A percentile compares a stretch with the other conserved stretches of the same genome.
Evolutionary conservation across 2,888 invertebrate genomes (phyloP).

Genomic region (Lasiommata megera): DNA sequence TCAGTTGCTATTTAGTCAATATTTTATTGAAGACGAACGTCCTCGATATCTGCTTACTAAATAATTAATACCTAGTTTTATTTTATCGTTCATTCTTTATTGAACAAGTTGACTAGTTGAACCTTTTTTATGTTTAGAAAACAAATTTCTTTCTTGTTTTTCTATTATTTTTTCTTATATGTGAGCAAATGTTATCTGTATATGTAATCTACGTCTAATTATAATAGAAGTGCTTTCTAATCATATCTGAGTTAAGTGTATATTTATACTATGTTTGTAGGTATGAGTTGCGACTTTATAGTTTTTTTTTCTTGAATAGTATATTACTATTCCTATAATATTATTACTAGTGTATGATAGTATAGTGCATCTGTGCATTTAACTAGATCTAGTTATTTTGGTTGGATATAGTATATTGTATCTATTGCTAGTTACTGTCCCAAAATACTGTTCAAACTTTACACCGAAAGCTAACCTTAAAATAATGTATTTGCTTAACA

Average conservation of each 20-base stretch:
- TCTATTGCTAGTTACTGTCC: constrained; percentile 55
- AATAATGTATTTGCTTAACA: constrained; percentile 33
- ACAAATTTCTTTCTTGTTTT: too few relatives aligned
- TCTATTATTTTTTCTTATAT: too few relatives aligned
- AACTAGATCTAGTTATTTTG: constrained; percentile 6
- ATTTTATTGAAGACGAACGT: too few relatives aligned
- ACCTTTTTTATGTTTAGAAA: too few relatives aligned
- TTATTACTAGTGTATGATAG: constrained; percentile 16
- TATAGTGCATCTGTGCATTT: constrained; percentile 34
- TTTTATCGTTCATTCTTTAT: too few relatives aligned
- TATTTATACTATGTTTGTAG: not conserved
- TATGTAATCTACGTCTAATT: not conserved
- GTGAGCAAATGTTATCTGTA: too few relatives aligned
- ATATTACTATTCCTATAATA: not conserved
- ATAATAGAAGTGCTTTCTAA: not conserved
- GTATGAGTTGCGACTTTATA: not conserved
- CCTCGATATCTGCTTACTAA: too few relatives aligned
- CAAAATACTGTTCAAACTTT: constrained; percentile 37
- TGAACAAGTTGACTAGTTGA: too few relatives aligned
- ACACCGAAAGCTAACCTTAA: constrained; percentile 48
- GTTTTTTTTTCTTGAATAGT: not conserved
- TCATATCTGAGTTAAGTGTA: not conserved
- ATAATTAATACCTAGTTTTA: too few relatives aligned
- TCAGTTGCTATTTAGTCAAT: too few relatives aligned
- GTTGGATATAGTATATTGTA: constrained; percentile 1